Evolutionary conservation across 2,888 invertebrate species (phyloP).

Genomic region (Plemyria rubiginata): DNA sequence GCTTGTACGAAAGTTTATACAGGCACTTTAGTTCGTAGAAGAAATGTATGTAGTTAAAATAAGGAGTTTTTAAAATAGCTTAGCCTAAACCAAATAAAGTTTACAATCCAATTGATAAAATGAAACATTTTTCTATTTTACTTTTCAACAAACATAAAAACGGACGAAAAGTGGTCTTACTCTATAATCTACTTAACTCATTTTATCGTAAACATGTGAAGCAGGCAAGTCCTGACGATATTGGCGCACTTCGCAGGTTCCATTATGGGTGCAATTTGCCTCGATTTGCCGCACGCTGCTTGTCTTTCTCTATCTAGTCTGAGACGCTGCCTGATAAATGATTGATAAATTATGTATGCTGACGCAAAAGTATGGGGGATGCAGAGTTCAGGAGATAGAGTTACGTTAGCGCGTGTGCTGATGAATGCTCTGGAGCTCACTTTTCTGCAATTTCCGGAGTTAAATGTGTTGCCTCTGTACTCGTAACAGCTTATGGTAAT

Average conservation of each 20-base stretch:
- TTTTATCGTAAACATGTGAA: not conserved
- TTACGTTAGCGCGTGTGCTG: not conserved
- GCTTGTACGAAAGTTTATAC: too few species aligned
- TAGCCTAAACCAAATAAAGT: too few species aligned
- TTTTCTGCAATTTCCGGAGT: not conserved
- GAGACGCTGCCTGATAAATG: constrained; percentile 52
- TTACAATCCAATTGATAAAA: too few species aligned
- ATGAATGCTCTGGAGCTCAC: not conserved
- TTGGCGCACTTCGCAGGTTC: constrained; percentile 13
- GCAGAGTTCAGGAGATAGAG: constrained; percentile 14
- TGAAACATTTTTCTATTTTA: not conserved
- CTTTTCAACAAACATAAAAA: not conserved
- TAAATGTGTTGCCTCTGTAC: not conserved
- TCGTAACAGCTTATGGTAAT: not conserved
- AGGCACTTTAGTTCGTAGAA: too few species aligned
- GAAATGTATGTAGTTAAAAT: too few species aligned
- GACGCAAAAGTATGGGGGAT: constrained; percentile 22
- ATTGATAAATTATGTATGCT: constrained; percentile 65
- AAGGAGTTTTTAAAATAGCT: too few species aligned
- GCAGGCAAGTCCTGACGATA: constrained; percentile 6
- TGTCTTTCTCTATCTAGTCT: constrained; percentile 31
- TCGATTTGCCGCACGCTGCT: constrained; percentile 22
- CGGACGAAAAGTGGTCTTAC: not conserved
- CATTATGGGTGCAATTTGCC: constrained; percentile 27
- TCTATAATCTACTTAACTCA: not conserved